phyloP scores from a whole-genome alignment of 1,140 invertebrate genomes.

The Mamestra configurata region DNA sequence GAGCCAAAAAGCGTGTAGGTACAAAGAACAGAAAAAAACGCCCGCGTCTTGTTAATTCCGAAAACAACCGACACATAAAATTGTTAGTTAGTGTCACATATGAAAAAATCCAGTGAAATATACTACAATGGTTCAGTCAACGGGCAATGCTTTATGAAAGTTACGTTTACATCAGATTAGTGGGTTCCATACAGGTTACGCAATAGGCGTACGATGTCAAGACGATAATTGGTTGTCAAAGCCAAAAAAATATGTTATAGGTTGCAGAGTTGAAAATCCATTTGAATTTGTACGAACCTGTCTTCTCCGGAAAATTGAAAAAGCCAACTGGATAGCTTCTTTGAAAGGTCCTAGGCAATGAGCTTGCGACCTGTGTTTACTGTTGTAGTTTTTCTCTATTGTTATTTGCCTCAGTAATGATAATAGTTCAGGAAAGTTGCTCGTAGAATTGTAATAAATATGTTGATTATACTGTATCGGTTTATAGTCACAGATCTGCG shows the following conservation, averaged over 20 bases:
- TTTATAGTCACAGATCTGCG: slow-evolving; percentile 30
- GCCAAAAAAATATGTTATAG: slow-evolving; percentile 40
- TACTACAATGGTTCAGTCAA: slow-evolving; percentile 33
- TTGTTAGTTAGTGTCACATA: slow-evolving; percentile 22
- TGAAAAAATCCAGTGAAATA: slow-evolving; percentile 15
- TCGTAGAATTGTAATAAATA: too few species aligned
- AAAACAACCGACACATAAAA: slow-evolving; percentile 9
- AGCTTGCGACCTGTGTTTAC: slow-evolving; percentile 4
- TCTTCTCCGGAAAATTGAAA: background rate
- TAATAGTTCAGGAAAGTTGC: too few species aligned
- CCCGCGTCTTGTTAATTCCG: slow-evolving; percentile 6
- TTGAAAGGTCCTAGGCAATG: background rate
- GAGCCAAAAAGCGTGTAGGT: background rate
- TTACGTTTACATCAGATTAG: slow-evolving; percentile 60
- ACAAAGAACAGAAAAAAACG: background rate
- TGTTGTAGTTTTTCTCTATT: background rate
- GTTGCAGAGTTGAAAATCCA: slow-evolving; percentile 13
- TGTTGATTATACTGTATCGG: background rate
- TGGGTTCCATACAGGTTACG: slow-evolving; percentile 52
- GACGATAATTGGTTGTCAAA: slow-evolving; percentile 63
- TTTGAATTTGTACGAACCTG: slow-evolving; percentile 27
- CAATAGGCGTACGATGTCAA: slow-evolving; percentile 56
- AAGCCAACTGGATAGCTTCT: background rate
- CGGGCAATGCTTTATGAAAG: slow-evolving; percentile 55
- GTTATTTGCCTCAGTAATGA: background rate